Evolutionary conservation across 1,140 invertebrate species (phyloP).

Genomic region (Wiebesia pumilae): DNA sequence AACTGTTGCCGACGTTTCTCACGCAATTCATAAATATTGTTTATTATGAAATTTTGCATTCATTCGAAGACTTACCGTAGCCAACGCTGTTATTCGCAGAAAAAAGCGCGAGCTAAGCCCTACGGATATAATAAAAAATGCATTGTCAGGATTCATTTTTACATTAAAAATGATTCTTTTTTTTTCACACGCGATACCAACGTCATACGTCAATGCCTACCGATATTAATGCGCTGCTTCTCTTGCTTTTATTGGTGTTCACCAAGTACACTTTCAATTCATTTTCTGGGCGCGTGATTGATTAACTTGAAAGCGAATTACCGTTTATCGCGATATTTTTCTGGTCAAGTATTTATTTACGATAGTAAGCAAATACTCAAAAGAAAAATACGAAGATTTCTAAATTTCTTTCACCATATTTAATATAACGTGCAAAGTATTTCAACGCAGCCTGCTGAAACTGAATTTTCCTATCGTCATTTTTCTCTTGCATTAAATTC

Average conservation of each 20-base stretch:
- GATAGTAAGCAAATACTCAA: background rate
- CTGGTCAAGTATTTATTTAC: background rate
- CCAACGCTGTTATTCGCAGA: background rate
- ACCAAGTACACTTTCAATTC: background rate
- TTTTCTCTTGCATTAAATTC: too few species aligned
- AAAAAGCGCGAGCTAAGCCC: background rate
- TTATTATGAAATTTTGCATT: background rate
- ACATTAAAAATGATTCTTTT: background rate
- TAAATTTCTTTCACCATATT: background rate
- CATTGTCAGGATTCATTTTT: background rate
- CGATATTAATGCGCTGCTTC: background rate
- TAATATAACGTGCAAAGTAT: background rate
- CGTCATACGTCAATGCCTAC: background rate
- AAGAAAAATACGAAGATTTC: background rate
- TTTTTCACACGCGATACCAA: background rate
- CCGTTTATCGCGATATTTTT: background rate
- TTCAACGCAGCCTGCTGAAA: too few species aligned
- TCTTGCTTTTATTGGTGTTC: background rate
- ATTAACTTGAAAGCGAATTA: background rate
- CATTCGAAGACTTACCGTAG: too few species aligned
- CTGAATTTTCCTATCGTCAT: too few species aligned
- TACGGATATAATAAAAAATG: background rate
- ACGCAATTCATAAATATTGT: background rate
- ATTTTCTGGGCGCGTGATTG: background rate
- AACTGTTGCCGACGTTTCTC: background rate